Percentiles rank a stretch among this genome's conserved stretches.
phyloP scores from a whole-genome alignment of 1,140 invertebrate species.

The Macrobrachium rosenbergii region DNA sequence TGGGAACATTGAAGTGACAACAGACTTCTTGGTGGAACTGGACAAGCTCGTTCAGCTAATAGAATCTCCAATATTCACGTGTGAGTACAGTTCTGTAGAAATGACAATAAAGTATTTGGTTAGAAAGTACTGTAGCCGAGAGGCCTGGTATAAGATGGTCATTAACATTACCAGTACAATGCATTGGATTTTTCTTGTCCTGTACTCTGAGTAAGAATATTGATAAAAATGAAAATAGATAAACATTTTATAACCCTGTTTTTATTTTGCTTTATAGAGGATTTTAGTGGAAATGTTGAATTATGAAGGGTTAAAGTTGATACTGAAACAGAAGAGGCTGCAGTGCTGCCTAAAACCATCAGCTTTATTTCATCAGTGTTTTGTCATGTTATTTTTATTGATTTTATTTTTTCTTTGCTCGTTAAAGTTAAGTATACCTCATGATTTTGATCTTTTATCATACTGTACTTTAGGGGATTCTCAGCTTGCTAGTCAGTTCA shows the following conservation, averaged over 20 bases:
- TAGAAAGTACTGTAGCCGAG: no score
- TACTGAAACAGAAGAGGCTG: no score
- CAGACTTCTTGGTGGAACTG: conserved; percentile 95
- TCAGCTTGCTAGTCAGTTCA: no score
- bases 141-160: background rate
- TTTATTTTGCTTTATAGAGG: background rate
- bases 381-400: no score
- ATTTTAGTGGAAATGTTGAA: no score
- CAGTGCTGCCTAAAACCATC: no score
- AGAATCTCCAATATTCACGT: conserved; percentile 98
- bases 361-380: no score
- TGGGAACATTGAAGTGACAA: conserved; percentile 94
- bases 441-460: no score
- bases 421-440: no score
- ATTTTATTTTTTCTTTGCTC: no score
- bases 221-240: background rate
- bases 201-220: background rate
- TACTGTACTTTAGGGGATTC: no score
- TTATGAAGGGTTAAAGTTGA: no score
- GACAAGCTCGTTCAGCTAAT: conserved; percentile 97
- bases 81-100: conserved; percentile 77
- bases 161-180: background rate
- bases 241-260: background rate
- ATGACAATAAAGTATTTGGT: conserved; percentile 1
- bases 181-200: conserved; percentile 21